A percentile compares a stretch with the other conserved stretches of the same genome.
Conservation (phyloP, 2,797 vertebrate species). For the Ispidina lecontei region DNA sequence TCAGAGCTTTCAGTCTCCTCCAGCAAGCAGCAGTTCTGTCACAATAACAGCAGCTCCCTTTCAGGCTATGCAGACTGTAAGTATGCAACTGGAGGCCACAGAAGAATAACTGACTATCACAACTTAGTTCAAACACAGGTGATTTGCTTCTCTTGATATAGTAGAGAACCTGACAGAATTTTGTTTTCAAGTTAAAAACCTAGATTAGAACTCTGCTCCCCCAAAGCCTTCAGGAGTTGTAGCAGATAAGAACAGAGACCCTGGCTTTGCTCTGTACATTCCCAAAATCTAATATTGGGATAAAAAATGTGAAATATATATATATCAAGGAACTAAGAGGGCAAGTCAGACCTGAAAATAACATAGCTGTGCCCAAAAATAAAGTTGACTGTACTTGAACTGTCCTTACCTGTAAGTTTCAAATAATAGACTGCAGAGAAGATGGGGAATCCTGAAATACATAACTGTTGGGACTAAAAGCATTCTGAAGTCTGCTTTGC, state of each 20-base stretch:
- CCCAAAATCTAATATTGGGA: background rate
- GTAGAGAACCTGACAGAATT: background rate
- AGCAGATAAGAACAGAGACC: background rate
- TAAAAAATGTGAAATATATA: background rate
- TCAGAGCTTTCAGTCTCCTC: conserved; percentile 82
- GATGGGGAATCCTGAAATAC: background rate
- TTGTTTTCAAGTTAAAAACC: background rate
- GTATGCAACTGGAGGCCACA: conserved; percentile 46
- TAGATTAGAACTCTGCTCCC: background rate
- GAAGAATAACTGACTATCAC: background rate
- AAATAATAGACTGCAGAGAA: background rate
- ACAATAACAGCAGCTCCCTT: conserved; percentile 81
- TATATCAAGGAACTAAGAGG: background rate
- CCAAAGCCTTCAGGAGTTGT: background rate
- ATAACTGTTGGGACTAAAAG: background rate
- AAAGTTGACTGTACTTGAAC: background rate
- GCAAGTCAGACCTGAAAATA: background rate
- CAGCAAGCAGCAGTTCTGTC: conserved; percentile 78
- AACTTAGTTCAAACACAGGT: background rate
- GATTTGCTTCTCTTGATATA: background rate
- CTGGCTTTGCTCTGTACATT: background rate
- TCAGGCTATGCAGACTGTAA: conserved; percentile 88
- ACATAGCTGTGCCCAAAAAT: background rate
- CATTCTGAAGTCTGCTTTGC: background rate
- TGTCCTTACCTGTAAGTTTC: background rate